Evolutionary conservation across 1,140 invertebrate genomes (phyloP).

Genomic region (Palaemon carinicauda): DNA sequence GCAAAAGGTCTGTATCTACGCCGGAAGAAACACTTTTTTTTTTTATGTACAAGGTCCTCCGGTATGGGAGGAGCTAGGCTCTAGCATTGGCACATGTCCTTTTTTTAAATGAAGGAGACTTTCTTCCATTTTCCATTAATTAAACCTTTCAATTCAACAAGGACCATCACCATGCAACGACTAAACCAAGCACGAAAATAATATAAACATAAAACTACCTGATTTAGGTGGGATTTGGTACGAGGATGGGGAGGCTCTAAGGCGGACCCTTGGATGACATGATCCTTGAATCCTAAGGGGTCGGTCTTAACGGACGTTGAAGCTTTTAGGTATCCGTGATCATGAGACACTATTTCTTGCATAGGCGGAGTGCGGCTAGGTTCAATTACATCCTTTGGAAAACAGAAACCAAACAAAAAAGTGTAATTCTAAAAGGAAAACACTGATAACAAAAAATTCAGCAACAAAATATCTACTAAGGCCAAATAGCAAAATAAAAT

Average conservation of each 20-base stretch:
- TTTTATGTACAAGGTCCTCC: too few relatives aligned
- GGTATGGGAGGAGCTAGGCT: too few relatives aligned
- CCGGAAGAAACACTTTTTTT: too few relatives aligned
- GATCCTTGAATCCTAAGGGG: neutral
- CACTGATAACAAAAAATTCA: neutral
- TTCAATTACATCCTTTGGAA: neutral
- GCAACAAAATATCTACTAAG: neutral
- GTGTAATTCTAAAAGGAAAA: neutral
- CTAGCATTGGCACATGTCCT: too few relatives aligned
- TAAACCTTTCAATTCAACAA: too few relatives aligned
- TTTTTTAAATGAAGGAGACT: too few relatives aligned
- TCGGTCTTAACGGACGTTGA: neutral
- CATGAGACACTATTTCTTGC: slow-evolving; percentile 41
- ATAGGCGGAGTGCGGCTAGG: neutral
- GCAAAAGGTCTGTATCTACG: too few relatives aligned
- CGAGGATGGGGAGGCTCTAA: neutral
- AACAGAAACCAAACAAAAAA: neutral
- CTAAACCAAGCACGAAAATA: too few relatives aligned
- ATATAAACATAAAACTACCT: neutral
- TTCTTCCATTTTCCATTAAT: too few relatives aligned
- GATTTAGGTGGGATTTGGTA: neutral
- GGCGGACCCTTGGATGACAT: too few relatives aligned
- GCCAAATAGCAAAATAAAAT: too few relatives aligned
- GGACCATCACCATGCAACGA: too few relatives aligned
- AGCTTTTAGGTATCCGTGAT: slow-evolving; percentile 37